Base-by-base conservation (phyloP, 2,113 vertebrate genomes). In the Chaetura pelagica region DNA sequence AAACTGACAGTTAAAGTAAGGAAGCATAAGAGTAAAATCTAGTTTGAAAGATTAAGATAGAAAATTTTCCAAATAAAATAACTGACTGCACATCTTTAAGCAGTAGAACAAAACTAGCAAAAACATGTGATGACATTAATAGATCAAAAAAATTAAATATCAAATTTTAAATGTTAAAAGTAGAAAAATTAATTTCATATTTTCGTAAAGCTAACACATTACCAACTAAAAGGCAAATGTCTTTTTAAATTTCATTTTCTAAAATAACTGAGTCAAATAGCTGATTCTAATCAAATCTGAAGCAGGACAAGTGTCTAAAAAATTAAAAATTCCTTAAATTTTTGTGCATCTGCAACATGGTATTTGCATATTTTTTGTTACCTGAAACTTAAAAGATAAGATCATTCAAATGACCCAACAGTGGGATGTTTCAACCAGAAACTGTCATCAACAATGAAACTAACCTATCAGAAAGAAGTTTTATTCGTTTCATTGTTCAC, bases 221-320 rank as follows among this genome's bases (percentile, higher is more conserved):
- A 30, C 46, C 81, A 90, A 88, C 76, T 83, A 83, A 79, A 87
- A 87, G 83, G 68, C 68, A 93, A 87, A 52, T 57, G 19, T 74
- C 49, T 81, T 55, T 87, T 66, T 23, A 42, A 59, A 66, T 30
- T 27, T 26, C 54, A 30, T 71, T 57, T 88, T 71, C 51, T 62
- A 24, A 23, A 87, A 81, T n/a, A 78, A 49, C 5, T 40, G 27
- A 62, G n/a, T 71, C 51, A 55, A 80, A 84, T 23, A 24, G 27
- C n/a, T 80, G 46, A 48, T 61, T 84, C 30, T 20, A 76, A 84
- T 17, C 48, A 76, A 66, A 55, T 34, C 30, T 78, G 55, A 77
- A 72, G 73, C 16, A 66, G 6, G 13, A 64, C 6, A 69, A 27
- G 20, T 2, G 4, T 35, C 10, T 51, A 92, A 66, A 74, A 66